phyloP scores from a whole-genome alignment of 2,888 invertebrate species.

The Melikaiella ostensackeni region DNA sequence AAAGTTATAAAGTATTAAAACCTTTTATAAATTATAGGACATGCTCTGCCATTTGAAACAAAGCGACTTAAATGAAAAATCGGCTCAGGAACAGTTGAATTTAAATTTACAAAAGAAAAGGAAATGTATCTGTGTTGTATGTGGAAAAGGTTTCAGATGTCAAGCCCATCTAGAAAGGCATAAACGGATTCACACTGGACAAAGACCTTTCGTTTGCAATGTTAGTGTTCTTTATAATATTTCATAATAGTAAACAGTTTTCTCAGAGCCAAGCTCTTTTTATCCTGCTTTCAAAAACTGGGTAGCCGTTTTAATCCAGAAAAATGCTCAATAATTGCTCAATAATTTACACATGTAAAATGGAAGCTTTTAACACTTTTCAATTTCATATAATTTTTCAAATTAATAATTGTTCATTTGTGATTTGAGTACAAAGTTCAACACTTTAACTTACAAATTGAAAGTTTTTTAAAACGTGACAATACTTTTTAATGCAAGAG shows the following conservation, averaged over 20 bases:
- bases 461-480: too few species aligned
- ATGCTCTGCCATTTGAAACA: slow-evolving; percentile 71
- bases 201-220: slow-evolving; percentile 80
- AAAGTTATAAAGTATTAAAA: not conserved
- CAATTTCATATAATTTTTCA: too few species aligned
- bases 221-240: slow-evolving; percentile 55
- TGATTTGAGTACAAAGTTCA: too few species aligned
- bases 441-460: too few species aligned
- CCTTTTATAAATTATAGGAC: slow-evolving; percentile 58
- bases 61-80: slow-evolving; percentile 57
- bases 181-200: slow-evolving; percentile 79
- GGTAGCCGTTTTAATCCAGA: too few species aligned
- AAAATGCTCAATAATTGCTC: too few species aligned
- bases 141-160: slow-evolving; percentile 80
- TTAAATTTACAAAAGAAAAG: slow-evolving; percentile 45
- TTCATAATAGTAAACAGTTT: not conserved
- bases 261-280: not conserved
- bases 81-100: slow-evolving; percentile 42
- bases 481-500: too few species aligned
- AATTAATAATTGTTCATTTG: too few species aligned
- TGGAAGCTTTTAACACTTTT: too few species aligned
- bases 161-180: slow-evolving; percentile 80
- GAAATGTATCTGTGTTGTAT: slow-evolving; percentile 69
- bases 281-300: not conserved
- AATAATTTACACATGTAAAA: too few species aligned